A percentile compares a stretch with the other conserved stretches of the same genome.
phyloP scores from a whole-genome alignment of 2,888 invertebrate genomes.

The Augochlorella aurata region DNA sequence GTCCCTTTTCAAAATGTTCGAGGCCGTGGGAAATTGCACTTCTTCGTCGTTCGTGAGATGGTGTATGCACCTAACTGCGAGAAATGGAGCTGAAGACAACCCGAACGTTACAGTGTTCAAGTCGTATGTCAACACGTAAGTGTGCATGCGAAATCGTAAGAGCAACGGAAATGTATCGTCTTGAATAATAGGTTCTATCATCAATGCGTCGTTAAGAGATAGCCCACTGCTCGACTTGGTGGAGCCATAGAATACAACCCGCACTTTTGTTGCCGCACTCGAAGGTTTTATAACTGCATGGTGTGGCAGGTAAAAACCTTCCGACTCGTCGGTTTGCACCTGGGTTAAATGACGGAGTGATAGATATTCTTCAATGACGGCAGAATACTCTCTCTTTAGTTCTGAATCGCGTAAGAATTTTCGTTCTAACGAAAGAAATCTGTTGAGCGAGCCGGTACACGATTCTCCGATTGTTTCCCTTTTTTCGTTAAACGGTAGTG shows the following conservation, averaged over 20 bases:
- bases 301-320: slow-evolving; percentile 27
- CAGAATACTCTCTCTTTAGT: background rate
- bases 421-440: background rate
- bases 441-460: background rate
- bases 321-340: background rate
- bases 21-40: too few relatives aligned
- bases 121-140: background rate
- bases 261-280: slow-evolving; percentile 13
- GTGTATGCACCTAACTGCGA: too few relatives aligned
- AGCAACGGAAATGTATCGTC: background rate
- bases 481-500: background rate
- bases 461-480: slow-evolving; percentile 2
- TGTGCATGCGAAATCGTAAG: background rate
- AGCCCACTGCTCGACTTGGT: background rate
- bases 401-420: background rate
- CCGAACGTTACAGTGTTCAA: too few relatives aligned
- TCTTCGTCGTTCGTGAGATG: too few relatives aligned
- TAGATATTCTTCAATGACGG: slow-evolving; percentile 3
- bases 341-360: background rate
- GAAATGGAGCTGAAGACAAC: too few relatives aligned
- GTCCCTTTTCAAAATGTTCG: slow-evolving; percentile 8
- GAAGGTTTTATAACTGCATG: slow-evolving; percentile 21
- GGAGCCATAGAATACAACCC: slow-evolving; percentile 31
- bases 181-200: slow-evolving; percentile 14
- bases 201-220: slow-evolving; percentile 13